These are phyloP conservation scores for Neuroscelio doddi DNA, from an alignment of 2,888 invertebrate genomes.

Conservation along the genomic window DNA sequence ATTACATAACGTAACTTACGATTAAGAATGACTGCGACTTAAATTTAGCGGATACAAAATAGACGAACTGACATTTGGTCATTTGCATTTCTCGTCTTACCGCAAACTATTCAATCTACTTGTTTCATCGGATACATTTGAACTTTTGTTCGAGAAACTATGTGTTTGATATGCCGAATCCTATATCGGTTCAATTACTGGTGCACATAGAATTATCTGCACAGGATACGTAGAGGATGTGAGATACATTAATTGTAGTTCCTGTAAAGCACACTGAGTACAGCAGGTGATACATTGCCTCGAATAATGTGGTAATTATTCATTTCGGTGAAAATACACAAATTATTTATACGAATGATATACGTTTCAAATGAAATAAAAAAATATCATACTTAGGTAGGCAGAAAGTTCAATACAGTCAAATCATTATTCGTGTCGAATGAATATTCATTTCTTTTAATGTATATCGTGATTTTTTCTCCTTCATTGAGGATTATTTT, in stretches of 20 bases:
- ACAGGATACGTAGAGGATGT: slow-evolving; percentile 38
- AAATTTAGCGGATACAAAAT: too few relatives aligned
- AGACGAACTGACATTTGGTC: slow-evolving; percentile 37
- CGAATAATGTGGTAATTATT: slow-evolving; percentile 42
- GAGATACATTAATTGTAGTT: slow-evolving; percentile 47
- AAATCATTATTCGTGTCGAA: too few relatives aligned
- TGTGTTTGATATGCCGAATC: slow-evolving; percentile 21
- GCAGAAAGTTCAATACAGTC: too few relatives aligned
- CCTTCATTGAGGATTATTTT: too few relatives aligned
- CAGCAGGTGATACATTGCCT: slow-evolving; percentile 36
- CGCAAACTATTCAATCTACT: slow-evolving; percentile 27
- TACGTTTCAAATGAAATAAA: slow-evolving; percentile 27
- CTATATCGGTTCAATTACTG: slow-evolving; percentile 13
- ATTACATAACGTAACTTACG: too few relatives aligned
- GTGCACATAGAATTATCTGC: slow-evolving; percentile 35
- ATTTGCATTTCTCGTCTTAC: slow-evolving; percentile 36
- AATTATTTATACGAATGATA: slow-evolving; percentile 36
- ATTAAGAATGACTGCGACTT: too few relatives aligned
- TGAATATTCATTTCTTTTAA: too few relatives aligned
- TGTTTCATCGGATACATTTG: slow-evolving; percentile 4
- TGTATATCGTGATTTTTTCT: too few relatives aligned
- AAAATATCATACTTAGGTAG: background rate
- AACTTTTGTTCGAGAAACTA: slow-evolving; percentile 28
- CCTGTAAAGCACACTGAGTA: slow-evolving; percentile 36
- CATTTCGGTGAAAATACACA: slow-evolving; percentile 44